Percentiles rank a stretch among this genome's conserved stretches.
Evolutionary conservation across 2,797 vertebrate genomes (phyloP).

Genomic region (Mus minutoides): DNA sequence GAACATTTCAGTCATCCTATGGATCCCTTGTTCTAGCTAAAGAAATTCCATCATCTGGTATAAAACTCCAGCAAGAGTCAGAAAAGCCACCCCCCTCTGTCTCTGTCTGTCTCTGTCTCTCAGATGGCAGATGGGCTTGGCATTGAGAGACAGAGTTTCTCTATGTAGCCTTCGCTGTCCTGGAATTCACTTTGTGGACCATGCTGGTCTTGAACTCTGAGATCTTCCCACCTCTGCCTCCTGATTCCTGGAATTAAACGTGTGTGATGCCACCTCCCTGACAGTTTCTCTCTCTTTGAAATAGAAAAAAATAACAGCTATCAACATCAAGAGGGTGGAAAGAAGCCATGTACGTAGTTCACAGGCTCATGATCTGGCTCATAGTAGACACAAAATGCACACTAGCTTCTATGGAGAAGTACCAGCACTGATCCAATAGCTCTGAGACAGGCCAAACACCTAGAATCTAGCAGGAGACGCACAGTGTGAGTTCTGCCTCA

Average conservation of each 20-base stretch:
- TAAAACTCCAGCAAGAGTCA: neutral
- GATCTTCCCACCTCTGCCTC: neutral
- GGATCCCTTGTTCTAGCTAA: neutral
- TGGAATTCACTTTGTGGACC: neutral
- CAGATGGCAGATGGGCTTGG: too few species aligned
- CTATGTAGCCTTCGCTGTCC: neutral
- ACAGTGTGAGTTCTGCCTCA: neutral
- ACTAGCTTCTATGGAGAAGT: neutral
- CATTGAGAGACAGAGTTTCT: neutral
- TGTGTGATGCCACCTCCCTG: neutral
- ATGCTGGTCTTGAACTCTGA: neutral
- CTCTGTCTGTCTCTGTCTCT: too few species aligned
- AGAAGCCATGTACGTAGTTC: neutral
- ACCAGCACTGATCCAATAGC: neutral
- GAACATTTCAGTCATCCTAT: neutral
- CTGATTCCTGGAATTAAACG: neutral
- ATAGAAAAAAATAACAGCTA: slow-evolving; percentile 8
- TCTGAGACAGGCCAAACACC: neutral
- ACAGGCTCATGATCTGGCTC: neutral
- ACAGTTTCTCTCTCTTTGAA: slow-evolving; percentile 30
- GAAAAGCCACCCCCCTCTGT: neutral
- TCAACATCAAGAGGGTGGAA: neutral
- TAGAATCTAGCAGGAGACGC: neutral
- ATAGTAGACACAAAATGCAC: neutral
- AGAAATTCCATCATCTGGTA: slow-evolving; percentile 18